Conservation (phyloP, 2,888 invertebrate genomes). For the Epinotia ramella region DNA sequence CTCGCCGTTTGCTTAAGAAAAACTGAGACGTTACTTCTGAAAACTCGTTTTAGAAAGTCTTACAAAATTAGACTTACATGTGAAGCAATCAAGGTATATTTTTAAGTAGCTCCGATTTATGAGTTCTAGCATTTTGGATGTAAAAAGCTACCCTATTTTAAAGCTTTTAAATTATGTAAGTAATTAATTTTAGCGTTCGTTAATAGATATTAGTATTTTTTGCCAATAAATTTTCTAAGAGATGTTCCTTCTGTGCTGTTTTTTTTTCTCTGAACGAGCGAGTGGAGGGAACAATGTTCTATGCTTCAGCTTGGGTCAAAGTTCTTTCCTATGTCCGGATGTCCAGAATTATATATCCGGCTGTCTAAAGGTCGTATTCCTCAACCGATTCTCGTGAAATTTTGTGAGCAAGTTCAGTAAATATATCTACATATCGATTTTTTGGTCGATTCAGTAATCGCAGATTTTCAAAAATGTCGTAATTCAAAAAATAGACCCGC, state of each 20-base stretch:
- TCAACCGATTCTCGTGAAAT: too few relatives aligned
- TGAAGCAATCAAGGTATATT: not conserved
- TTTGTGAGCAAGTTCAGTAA: too few relatives aligned
- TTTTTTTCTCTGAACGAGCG: too few relatives aligned
- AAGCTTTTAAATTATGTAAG: constrained; percentile 37
- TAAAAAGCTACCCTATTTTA: not conserved
- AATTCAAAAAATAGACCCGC: too few relatives aligned
- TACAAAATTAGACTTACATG: constrained; percentile 14
- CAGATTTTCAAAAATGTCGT: too few relatives aligned
- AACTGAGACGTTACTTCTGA: constrained; percentile 15
- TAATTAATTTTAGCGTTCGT: constrained; percentile 34
- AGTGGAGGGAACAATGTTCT: too few relatives aligned
- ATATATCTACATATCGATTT: too few relatives aligned
- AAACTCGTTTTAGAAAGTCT: not conserved
- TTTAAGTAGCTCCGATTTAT: not conserved
- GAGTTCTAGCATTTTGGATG: not conserved
- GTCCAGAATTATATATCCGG: too few relatives aligned
- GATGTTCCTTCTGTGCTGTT: not conserved
- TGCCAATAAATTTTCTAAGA: not conserved
- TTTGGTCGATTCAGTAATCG: too few relatives aligned
- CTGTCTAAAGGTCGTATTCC: too few relatives aligned
- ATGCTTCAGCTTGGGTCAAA: too few relatives aligned
- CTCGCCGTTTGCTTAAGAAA: constrained; percentile 22
- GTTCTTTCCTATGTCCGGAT: too few relatives aligned
- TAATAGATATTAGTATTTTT: constrained; percentile 17